Percentiles rank a stretch among this genome's conserved stretches.
Conservation (phyloP, 2,888 invertebrate species). For the Eueremaeus valkanovi region DNA sequence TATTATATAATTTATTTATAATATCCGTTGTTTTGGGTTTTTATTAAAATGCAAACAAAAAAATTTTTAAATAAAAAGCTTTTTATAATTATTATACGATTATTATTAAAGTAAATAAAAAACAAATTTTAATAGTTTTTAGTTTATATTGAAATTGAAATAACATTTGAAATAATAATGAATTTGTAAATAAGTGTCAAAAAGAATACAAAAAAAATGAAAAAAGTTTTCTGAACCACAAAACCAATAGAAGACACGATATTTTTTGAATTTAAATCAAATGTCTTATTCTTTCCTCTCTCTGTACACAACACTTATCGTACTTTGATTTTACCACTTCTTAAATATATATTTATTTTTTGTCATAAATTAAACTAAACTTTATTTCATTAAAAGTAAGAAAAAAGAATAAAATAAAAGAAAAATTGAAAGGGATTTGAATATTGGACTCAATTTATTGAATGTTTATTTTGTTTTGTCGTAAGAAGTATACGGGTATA, state of each 20-base stretch:
- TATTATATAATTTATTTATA: conserved; percentile 25
- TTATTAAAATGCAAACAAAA: conserved; percentile 10
- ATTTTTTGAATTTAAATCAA: neutral
- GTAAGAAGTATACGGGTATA: neutral
- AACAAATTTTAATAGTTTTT: conserved; percentile 11
- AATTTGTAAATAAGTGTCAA: neutral
- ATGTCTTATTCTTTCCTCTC: neutral
- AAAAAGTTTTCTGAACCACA: too few species aligned
- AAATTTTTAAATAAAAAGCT: too few species aligned
- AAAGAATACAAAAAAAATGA: neutral
- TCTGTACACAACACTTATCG: neutral
- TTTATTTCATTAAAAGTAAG: too few species aligned
- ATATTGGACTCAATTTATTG: neutral
- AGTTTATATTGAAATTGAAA: neutral
- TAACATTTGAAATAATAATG: neutral
- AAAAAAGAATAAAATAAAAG: neutral
- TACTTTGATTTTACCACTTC: neutral
- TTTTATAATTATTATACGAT: neutral
- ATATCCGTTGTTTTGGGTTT: conserved; percentile 30
- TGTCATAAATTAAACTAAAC: too few species aligned
- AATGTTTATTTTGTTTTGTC: too few species aligned
- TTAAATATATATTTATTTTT: neutral
- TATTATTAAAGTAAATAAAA: neutral
- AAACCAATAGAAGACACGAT: neutral
- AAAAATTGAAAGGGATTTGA: neutral